phyloP scores from a whole-genome alignment of 2,888 invertebrate species.

The Drosophila paracracens region DNA sequence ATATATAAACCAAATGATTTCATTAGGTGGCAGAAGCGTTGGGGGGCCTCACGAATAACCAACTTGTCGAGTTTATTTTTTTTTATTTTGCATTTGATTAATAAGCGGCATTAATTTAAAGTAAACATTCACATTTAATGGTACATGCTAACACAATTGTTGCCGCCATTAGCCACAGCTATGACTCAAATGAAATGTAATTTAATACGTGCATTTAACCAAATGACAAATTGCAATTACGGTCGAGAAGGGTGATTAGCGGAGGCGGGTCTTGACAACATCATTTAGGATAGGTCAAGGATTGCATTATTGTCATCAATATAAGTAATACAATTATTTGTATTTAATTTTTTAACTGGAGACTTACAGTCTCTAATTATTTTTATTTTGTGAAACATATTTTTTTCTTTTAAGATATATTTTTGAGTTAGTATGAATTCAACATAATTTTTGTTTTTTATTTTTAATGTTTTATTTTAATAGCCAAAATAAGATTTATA shows the following conservation, averaged over 20 bases:
- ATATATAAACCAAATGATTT: constrained; percentile 75
- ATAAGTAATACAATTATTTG: background rate
- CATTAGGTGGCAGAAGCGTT: constrained; percentile 48
- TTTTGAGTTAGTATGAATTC: background rate
- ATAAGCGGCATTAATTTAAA: constrained; percentile 56
- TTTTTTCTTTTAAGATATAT: constrained; percentile 2
- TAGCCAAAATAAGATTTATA: background rate
- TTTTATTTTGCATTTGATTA: constrained; percentile 59
- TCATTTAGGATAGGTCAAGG: background rate
- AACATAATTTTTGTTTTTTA: background rate
- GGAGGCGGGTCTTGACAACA: constrained; percentile 1
- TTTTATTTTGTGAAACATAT: background rate
- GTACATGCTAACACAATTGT: constrained; percentile 39
- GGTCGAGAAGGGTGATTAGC: constrained; percentile 25
- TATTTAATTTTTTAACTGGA: background rate
- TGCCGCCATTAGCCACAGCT: constrained; percentile 20
- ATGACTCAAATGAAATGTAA: constrained; percentile 63
- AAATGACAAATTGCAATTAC: constrained; percentile 57
- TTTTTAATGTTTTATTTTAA: background rate
- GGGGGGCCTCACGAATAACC: constrained; percentile 2
- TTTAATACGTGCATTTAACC: constrained; percentile 66
- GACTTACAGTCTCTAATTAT: background rate
- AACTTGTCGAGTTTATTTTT: constrained; percentile 35
- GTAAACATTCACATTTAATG: constrained; percentile 63
- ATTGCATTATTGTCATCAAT: background rate